Evolutionary conservation across 37 sponge, comb jelly and placozoan genomes (phyloP), one percentile per base, ranked within the genome.

Genomic region (Ephydatia muelleri): DNA sequence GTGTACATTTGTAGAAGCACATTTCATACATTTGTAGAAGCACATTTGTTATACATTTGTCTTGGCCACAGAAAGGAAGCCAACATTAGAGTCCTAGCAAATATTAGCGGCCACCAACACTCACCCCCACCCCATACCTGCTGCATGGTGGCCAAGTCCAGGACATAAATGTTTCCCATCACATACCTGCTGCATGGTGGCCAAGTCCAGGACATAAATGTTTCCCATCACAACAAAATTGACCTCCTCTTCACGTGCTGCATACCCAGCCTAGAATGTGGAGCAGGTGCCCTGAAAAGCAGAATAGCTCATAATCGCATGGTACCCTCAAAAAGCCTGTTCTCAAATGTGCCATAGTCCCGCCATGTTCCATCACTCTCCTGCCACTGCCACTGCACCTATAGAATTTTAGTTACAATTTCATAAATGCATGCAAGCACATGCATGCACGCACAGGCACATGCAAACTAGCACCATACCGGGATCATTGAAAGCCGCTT

Each of bases 361-460:
- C 65, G 65, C 96, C 96, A 95, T 5, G 38, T 38, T 8, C 69
- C 38, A 3, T 80, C 81, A 77, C 82, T 77, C 28, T 70, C 89
- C 68, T 92, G 93, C 93, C 93, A 92, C 80, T 92, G 83, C 93
- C 93, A 92, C 75, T 88, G 93, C 3, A 88, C 75, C 93, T 92
- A 33, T 8, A 57, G 14, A 57, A 57, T 14, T 19, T 1, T 57
- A 1, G 16, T 57, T 57, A 57, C 57, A 57, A 27, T 6, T 9
- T 6, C 71, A 4, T 70, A 31, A 9, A 3, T n/a, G n/a, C 29
- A 31, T 70, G 6, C 29, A 28, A 8, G 6, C 38, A 75, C 35
- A 8, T 19, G 2, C n/a, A 34, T 6, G 6, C 3, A 31, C 37
- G 35, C 35, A 36, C 34, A 47, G 32, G 37, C 47, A 28, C 77